Conservation (phyloP, 2,888 invertebrate species). For the Aphodius sticticus region DNA sequence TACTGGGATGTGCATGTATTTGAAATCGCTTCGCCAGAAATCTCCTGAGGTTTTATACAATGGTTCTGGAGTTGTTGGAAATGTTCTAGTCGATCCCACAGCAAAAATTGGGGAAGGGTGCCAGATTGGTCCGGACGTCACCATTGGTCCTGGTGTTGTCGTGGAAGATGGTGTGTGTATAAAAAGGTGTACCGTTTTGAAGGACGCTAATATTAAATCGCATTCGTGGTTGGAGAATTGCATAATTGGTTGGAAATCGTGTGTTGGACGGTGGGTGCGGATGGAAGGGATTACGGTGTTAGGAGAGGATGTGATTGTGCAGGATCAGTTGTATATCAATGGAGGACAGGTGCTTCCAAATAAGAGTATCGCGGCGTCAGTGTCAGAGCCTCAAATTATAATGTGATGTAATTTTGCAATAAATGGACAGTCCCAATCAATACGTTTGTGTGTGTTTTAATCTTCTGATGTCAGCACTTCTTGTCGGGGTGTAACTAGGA, state of each 20-base stretch:
- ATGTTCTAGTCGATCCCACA: conserved; percentile 91
- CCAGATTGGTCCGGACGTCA: conserved; percentile 98
- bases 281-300: conserved; percentile 98
- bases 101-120: conserved; percentile 94
- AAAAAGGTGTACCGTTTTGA: conserved; percentile 90
- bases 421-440: not conserved
- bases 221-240: conserved; percentile 97
- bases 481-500: too few species aligned
- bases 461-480: not conserved
- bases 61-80: conserved; percentile 85
- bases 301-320: conserved; percentile 98
- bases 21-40: conserved; percentile 82
- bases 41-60: conserved; percentile 75
- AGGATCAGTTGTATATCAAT: conserved; percentile 97
- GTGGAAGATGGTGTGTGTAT: conserved; percentile 98
- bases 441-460: not conserved
- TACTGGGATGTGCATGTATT: conserved; percentile 85
- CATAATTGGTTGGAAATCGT: conserved; percentile 96
- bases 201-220: conserved; percentile 83
- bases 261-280: conserved; percentile 96
- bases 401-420: conserved; percentile 73
- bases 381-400: conserved; percentile 97
- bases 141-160: conserved; percentile 91
- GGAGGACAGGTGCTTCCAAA: conserved; percentile 98
- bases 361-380: conserved; percentile 82